Evolutionary conservation across 92 coral and sea anemone genomes (phyloP).

Genomic region (Epizoanthus ramosus): DNA sequence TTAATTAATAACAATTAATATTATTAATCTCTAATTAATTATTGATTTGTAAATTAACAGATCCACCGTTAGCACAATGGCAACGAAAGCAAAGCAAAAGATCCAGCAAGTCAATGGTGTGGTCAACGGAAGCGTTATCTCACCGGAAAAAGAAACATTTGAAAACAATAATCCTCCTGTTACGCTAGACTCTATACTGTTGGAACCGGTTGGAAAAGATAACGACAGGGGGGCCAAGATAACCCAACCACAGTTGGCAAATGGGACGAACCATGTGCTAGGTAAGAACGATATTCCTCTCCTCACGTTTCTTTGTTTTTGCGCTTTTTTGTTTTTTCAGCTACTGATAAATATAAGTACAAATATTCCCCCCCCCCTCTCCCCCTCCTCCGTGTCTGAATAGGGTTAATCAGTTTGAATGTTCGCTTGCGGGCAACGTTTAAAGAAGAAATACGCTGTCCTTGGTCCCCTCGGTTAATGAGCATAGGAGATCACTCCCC

Average conservation of each 20-base stretch:
- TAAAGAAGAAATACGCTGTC: too few relatives aligned
- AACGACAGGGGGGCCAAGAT: neutral
- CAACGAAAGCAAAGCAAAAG: slow-evolving; percentile 6
- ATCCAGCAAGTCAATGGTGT: neutral
- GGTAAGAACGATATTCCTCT: neutral
- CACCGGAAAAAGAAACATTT: neutral
- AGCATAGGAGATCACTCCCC: too few relatives aligned
- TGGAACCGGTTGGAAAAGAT: slow-evolving; percentile 8
- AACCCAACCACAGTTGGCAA: neutral
- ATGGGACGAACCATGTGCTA: neutral
- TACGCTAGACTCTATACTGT: slow-evolving; percentile 8
- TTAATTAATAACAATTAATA: too few relatives aligned
- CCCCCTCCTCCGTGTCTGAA: too few relatives aligned
- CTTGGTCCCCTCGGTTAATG: too few relatives aligned
- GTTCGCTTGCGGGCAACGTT: too few relatives aligned
- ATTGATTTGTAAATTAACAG: neutral
- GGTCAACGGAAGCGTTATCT: slow-evolving; percentile 7
- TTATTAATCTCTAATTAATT: too few relatives aligned
- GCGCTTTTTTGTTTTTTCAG: too few relatives aligned
- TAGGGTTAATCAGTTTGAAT: too few relatives aligned
- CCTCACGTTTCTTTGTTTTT: too few relatives aligned
- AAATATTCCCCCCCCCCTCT: too few relatives aligned
- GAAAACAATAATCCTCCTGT: slow-evolving; percentile 25
- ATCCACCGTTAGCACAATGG: neutral
- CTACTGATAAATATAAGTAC: too few relatives aligned